Base-by-base conservation (phyloP, 2,888 invertebrate genomes). In the Alloplasta piceator region DNA sequence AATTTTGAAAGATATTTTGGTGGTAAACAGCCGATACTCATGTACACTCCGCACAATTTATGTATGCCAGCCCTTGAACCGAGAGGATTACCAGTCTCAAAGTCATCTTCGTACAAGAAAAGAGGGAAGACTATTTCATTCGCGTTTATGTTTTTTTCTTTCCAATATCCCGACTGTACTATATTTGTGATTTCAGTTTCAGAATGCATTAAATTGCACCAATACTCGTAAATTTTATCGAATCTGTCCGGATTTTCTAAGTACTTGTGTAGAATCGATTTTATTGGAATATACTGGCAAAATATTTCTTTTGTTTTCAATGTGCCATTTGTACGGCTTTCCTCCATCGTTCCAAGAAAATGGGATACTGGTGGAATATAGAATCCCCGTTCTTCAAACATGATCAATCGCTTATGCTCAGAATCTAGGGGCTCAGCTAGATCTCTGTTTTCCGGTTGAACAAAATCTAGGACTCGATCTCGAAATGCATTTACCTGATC, bases 71-170 rank as follows among this genome's bases (percentile, higher is more conserved):
- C 55, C 4, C 48, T 56, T 9, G 70, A 77, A 10, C 76, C 76
- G n/a, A 77, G 63, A 5, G 56, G 48, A 48, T 77, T 77, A 3
- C 76, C 76, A 1, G 76, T 77, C 10, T 77, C 76, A n/a, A 77
- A 77, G 58, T 77, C 76, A 6, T 77, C 76, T 70, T 77, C 63
- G 12, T 77, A 77, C 1, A 70, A 16, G 0, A 70, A 6, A 4
- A 77, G n/a, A 10, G 70, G 56, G 7, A 77, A 70, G 26, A 58
- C 36, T 26, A 38, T n/a, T 26, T 48, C 70, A 12, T 63, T 55
- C 6, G 36, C 16, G 4, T 46, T 12, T 3, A 26, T 0, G 46
- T 48, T 16, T 46, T 70, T 70, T 14, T 16, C 1, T n/a, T 63
- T 70, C 68, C 68, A 76, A n/a, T 70, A 63, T 63, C 10, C 9